Evolutionary conservation across 2,888 invertebrate species (phyloP).

Genomic region (Hermodice carunculata): DNA sequence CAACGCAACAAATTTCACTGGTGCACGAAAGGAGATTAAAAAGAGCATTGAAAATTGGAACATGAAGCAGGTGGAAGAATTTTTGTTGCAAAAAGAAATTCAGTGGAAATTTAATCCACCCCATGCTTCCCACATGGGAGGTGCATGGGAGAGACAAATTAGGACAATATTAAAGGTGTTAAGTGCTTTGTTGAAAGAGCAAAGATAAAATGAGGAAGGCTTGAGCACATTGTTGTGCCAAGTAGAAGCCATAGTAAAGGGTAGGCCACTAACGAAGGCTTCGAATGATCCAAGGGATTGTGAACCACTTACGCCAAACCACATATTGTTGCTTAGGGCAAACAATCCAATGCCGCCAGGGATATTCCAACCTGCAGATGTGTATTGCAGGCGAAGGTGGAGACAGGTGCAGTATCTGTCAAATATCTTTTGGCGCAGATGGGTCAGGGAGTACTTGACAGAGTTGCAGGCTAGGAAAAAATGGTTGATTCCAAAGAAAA

Average conservation of each 20-base stretch:
- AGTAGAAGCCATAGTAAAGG: conserved; percentile 3
- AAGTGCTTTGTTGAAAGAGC: not conserved
- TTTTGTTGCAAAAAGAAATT: not conserved
- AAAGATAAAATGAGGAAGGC: not conserved
- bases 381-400: not conserved
- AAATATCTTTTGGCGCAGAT: not conserved
- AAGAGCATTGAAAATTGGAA: not conserved
- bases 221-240: conserved; percentile 3
- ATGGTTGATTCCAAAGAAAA: too few species aligned
- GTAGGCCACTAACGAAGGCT: conserved; percentile 7
- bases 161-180: not conserved
- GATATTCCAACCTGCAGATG: not conserved
- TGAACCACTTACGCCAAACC: too few species aligned
- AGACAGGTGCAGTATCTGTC: not conserved
- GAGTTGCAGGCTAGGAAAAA: too few species aligned
- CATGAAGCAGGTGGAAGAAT: not conserved
- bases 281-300: conserved; percentile 2
- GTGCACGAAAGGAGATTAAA: too few species aligned
- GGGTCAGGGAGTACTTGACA: too few species aligned
- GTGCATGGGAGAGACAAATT: conserved; percentile 7
- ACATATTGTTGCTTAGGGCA: too few species aligned
- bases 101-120: too few species aligned
- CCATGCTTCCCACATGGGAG: not conserved
- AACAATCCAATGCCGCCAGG: too few species aligned
- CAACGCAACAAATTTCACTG: too few species aligned